Percentiles rank a stretch among this genome's conserved stretches.
Conservation (phyloP, 2,888 invertebrate genomes). For the Rhagonycha lutea region DNA sequence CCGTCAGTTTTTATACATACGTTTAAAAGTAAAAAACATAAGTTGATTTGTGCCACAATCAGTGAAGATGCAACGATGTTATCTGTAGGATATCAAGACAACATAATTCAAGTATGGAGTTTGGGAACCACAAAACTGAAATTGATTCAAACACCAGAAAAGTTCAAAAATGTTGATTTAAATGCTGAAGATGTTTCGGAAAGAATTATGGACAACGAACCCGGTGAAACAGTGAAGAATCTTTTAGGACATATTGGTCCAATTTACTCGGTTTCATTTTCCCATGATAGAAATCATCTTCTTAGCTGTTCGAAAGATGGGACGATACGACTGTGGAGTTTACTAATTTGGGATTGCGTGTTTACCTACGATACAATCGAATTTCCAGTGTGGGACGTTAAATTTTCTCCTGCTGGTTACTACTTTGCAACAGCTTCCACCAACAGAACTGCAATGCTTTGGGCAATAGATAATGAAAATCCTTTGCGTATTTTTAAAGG, state of each 20-base stretch:
- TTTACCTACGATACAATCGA: slow-evolving; percentile 94
- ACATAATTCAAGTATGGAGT: slow-evolving; percentile 88
- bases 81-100: slow-evolving; percentile 91
- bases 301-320: slow-evolving; percentile 92
- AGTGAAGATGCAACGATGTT: slow-evolving; percentile 92
- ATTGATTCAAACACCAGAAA: slow-evolving; percentile 85
- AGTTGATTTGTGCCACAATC: slow-evolving; percentile 81
- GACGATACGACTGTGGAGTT: slow-evolving; percentile 93
- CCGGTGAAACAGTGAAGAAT: slow-evolving; percentile 77
- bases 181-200: slow-evolving; percentile 74
- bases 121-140: slow-evolving; percentile 83
- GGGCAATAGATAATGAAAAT: slow-evolving; percentile 95
- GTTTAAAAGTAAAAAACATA: slow-evolving; percentile 84
- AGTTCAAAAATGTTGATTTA: slow-evolving; percentile 86
- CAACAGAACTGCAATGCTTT: slow-evolving; percentile 92
- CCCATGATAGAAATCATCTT: slow-evolving; percentile 85
- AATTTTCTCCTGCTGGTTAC: slow-evolving; percentile 93
- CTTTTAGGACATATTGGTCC: slow-evolving; percentile 89
- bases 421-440: slow-evolving; percentile 94
- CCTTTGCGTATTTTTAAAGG: slow-evolving; percentile 92
- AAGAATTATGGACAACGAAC: slow-evolving; percentile 92
- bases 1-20: slow-evolving; percentile 98
- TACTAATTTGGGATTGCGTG: slow-evolving; percentile 95
- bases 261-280: slow-evolving; percentile 85
- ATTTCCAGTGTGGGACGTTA: slow-evolving; percentile 95